Conservation (phyloP, 37 sponge, comb jelly and placozoan species). For the Crambe crambe region DNA sequence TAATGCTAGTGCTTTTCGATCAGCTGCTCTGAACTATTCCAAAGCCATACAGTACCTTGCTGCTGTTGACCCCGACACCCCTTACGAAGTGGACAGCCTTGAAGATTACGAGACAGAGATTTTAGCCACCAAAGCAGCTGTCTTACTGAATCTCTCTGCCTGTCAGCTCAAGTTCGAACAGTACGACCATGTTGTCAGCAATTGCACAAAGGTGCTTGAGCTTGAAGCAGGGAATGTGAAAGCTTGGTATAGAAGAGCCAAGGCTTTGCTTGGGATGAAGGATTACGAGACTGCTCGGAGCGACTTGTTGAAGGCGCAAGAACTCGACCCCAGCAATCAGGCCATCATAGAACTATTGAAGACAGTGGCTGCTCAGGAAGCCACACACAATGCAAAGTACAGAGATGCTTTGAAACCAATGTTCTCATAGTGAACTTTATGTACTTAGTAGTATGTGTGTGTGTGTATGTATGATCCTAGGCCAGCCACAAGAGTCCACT, state of each 20-base stretch:
- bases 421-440: too few species aligned
- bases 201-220: constrained; percentile 52
- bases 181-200: constrained; percentile 27
- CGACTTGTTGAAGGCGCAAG: constrained; percentile 26
- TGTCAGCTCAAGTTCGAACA: constrained; percentile 69
- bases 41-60: constrained; percentile 53
- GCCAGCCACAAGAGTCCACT: neutral
- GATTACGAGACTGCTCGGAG: constrained; percentile 55
- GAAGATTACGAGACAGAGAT: constrained; percentile 14
- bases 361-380: neutral
- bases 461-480: too few species aligned
- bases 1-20: neutral
- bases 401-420: constrained; percentile 43
- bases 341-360: constrained; percentile 39
- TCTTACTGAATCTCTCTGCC: constrained; percentile 60
- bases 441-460: too few species aligned
- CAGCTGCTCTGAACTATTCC: constrained; percentile 55
- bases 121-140: constrained; percentile 1
- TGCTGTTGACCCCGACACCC: neutral
- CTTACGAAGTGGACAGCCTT: neutral
- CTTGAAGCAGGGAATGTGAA: constrained; percentile 36
- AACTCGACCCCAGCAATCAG: constrained; percentile 36
- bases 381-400: constrained; percentile 10
- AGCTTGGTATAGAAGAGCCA: constrained; percentile 58
- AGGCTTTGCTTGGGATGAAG: constrained; percentile 37